These are phyloP conservation scores for Dascillus cervinus DNA, from an alignment of 2,888 invertebrate genomes.

Conservation along the genomic window DNA sequence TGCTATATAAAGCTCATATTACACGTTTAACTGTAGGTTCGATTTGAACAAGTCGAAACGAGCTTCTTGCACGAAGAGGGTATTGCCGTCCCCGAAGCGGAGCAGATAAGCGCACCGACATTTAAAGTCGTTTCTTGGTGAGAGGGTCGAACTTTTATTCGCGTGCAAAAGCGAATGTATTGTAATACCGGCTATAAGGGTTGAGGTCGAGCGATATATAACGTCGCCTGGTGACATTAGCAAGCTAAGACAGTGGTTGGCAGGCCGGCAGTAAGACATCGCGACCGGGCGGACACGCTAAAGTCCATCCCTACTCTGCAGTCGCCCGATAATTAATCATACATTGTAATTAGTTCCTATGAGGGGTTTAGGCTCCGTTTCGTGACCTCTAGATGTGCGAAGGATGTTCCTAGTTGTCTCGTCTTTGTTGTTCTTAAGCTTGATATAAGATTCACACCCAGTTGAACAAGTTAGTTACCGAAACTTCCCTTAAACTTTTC, in stretches of 20 bases:
- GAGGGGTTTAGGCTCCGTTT: slow-evolving; percentile 19
- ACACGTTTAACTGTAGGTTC: slow-evolving; percentile 6
- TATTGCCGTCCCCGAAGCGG: no score
- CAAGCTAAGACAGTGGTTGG: slow-evolving; percentile 43
- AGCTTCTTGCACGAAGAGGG: no score
- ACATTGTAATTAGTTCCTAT: slow-evolving; percentile 44
- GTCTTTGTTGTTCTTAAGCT: no score
- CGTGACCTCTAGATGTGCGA: slow-evolving; percentile 20
- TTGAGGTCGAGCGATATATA: slow-evolving; percentile 37
- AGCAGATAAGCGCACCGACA: no score
- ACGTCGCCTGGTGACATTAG: slow-evolving; percentile 41
- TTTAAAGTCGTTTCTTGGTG: no score
- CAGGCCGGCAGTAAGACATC: slow-evolving; percentile 42
- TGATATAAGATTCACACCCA: no score
- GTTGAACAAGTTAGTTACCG: no score
- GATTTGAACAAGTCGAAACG: no score
- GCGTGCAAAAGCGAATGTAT: no score
- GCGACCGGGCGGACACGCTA: slow-evolving; percentile 34
- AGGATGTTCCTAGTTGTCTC: no score
- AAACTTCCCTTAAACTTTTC: no score
- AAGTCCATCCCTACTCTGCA: slow-evolving; percentile 37
- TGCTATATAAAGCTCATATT: slow-evolving; percentile 22
- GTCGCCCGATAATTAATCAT: slow-evolving; percentile 44
- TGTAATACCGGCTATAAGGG: slow-evolving; percentile 23
- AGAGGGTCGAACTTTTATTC: no score